phyloP scores from a whole-genome alignment of 2,113 vertebrate genomes.

The Columba livia region DNA sequence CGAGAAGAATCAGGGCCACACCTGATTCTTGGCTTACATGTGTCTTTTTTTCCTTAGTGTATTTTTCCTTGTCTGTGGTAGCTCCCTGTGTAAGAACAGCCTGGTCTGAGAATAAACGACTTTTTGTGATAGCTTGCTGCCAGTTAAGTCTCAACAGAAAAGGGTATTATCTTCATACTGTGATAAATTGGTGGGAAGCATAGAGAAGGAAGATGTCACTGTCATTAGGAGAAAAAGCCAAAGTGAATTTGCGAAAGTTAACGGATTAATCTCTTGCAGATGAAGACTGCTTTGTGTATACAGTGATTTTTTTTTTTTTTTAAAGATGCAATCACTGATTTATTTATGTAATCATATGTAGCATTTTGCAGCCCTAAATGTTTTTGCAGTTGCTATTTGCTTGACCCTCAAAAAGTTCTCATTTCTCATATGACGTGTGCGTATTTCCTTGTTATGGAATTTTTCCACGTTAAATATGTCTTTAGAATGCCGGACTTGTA shows the following conservation, averaged over 20 bases:
- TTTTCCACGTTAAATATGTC: neutral
- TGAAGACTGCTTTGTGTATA: neutral
- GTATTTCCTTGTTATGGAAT: neutral
- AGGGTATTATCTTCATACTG: neutral
- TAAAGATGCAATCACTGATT: neutral
- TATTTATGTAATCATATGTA: neutral
- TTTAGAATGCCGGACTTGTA: neutral
- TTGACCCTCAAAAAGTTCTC: neutral
- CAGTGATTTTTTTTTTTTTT: neutral
- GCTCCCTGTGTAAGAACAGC: neutral
- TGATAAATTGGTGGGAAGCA: neutral
- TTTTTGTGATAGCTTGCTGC: neutral
- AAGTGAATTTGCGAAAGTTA: neutral
- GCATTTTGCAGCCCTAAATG: neutral
- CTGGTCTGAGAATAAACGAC: neutral
- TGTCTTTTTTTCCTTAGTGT: neutral
- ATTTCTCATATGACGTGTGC: neutral
- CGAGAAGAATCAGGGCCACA: neutral
- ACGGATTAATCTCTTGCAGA: neutral
- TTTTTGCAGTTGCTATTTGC: neutral
- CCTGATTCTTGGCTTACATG: rapidly evolving
- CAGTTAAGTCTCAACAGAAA: neutral
- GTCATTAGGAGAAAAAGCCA: neutral
- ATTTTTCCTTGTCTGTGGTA: neutral
- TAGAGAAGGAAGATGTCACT: neutral